Base-by-base conservation (phyloP, 2,888 invertebrate genomes). In the Melanophora roralis region DNA sequence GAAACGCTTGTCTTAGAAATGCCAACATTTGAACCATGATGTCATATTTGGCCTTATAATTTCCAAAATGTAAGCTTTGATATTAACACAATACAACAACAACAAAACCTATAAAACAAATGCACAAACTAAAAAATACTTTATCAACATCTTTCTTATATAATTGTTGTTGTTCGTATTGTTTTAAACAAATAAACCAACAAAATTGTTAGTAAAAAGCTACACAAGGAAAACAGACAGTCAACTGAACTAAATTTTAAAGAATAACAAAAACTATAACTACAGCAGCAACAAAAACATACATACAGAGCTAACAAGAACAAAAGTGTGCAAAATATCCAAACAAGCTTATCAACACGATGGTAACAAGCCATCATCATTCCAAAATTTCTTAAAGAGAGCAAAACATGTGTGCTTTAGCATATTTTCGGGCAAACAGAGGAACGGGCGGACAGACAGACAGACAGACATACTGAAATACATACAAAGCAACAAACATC, bases 1-100 rank as follows among this genome's bases (percentile, higher is more conserved):
- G 81, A 78, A 83, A 83, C 82, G 83, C 82, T 82, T 83, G 83
- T 83, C 83, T 69, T 77, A 79, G 73, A 81, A 78, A 81, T 79
- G 79, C 80, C 78, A 80, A 78, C 78, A 80, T 73, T 77, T 71
- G 78, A 76, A 80, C 76, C 77, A 81, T 83, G 82, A 83, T 83
- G 82, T 82, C 81, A 83, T 83, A 83, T 83, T 83, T 82, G 82
- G 78, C 73, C 77, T 73, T 57, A 67, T 69, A 68, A 67, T 77
- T 77, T 27, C 21, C 73, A 73, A 75, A 81, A 68, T 69, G 69
- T 73, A 19, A 43, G 67, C 49, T 47, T 59, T 64, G 62, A 55
- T 45, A 36, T 43, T 34, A 32, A 53, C 23, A 65, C 71, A 72
- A 64, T n/a, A n/a, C n/a, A 64, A 45, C 9, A 75, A 36, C 47